Conservation (phyloP, 2,797 vertebrate genomes). For the Dendrocincla tyrannina region DNA sequence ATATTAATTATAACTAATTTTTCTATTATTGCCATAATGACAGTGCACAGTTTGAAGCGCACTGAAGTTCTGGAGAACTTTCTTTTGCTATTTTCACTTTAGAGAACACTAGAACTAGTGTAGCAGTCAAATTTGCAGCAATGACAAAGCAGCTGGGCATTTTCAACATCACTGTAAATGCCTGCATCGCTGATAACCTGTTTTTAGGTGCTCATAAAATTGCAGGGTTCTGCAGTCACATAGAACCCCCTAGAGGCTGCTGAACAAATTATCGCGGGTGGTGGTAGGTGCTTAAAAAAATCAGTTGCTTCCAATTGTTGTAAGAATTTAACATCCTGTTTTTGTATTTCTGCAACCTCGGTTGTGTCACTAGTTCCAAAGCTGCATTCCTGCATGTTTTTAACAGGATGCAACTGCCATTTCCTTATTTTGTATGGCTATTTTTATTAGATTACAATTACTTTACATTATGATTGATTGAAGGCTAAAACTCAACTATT, state of each 20-base stretch:
- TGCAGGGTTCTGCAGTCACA: constrained; percentile 37
- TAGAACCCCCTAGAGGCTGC: constrained; percentile 54
- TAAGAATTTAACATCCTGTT: constrained; percentile 75
- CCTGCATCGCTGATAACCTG: neutral
- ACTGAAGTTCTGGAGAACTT: neutral
- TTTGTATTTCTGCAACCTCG: constrained; percentile 69
- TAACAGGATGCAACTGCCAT: constrained; percentile 79
- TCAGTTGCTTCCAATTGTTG: constrained; percentile 17
- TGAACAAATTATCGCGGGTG: neutral
- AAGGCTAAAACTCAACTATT: constrained; percentile 70
- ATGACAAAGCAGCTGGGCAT: neutral
- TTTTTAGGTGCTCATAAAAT: neutral
- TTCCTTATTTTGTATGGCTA: constrained; percentile 80
- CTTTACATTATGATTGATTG: constrained; percentile 57
- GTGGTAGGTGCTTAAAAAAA: constrained; percentile 2
- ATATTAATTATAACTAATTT: neutral
- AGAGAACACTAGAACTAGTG: accelerated
- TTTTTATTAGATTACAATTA: constrained; percentile 78
- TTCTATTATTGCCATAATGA: neutral
- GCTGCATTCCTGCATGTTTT: constrained; percentile 67
- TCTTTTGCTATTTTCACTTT: neutral
- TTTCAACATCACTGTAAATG: neutral
- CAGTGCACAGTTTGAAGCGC: neutral
- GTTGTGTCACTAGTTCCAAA: constrained; percentile 59
- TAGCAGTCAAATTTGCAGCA: neutral